Base-by-base conservation (phyloP, 2,888 invertebrate species). In the Machimus rusticus region DNA sequence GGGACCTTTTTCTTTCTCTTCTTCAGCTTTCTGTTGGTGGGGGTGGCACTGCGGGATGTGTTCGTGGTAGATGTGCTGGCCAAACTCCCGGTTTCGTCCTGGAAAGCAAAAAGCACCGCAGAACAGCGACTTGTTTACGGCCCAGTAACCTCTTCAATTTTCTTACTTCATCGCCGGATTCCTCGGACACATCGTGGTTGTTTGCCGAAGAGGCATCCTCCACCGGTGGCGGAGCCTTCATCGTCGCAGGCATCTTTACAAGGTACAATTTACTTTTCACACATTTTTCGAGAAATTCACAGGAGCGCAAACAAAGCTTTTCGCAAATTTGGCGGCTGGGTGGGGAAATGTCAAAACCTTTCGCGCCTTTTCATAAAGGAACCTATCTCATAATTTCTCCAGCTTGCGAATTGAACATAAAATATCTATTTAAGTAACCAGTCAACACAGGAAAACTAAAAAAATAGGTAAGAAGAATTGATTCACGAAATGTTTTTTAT, bases 1-100 rank as follows among this genome's bases (percentile, higher is more conserved):
- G 94, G 76, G 94, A 93, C 89, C 94, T 91, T 31, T 90, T 84
- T 39, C 14, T 19, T 74, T 76, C 88, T 91, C 14, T 94, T 93
- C 90, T 94, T 94, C 66, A 92, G 89, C 51, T 94, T 93, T 77
- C 95, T 94, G 89, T 95, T 95, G 14, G 96, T 96, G 1, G 97
- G 97, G 31, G 97, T 97, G 90, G 96, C 97, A 92, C 97, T 97
- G 74, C 96, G 82, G 4, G 96, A 96, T 90, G 96, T 97, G 91
- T 96, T 96, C 37, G 96, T 96, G 28, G 96, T 96, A 3, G 96
- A 96, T 34, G 96, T 96, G 91, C 97, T 97, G 88, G 96, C 95
- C 87, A 96, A 95, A 91, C 97, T 97, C 5, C 96, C 96, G 84
- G 96, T 95, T 91, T 97, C 97, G 92, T 97, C 91, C 90, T 90